phyloP scores from a whole-genome alignment of 2,797 vertebrate species.

The Pseudochaenichthys georgianus region DNA sequence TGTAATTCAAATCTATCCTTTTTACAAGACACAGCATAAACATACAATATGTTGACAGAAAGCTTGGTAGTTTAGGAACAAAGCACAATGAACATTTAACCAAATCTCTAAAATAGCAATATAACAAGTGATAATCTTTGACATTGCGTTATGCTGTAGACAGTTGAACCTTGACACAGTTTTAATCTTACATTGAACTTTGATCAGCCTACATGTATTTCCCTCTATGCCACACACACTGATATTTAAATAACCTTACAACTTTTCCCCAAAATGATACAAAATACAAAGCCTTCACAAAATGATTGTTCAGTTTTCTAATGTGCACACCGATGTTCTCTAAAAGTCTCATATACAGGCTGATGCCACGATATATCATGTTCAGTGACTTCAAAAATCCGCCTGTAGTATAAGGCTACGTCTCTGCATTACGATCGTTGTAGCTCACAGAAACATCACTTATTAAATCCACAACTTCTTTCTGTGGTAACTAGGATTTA shows the following conservation, averaged over 20 bases:
- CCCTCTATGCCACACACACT: neutral
- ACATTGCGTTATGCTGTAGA: neutral
- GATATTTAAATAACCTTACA: neutral
- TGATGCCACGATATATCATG: no score
- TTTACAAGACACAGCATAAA: neutral
- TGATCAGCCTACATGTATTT: conserved; percentile 37
- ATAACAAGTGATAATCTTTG: neutral
- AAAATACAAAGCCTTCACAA: no score
- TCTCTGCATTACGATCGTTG: no score
- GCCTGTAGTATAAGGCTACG: no score
- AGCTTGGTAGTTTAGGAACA: neutral
- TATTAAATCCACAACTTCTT: no score
- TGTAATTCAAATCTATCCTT: neutral
- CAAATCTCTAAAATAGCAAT: neutral
- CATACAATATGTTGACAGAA: neutral
- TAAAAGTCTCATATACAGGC: no score
- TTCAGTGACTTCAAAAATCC: no score
- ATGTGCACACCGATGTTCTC: no score
- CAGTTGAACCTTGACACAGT: conserved; percentile 57
- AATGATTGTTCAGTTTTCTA: no score
- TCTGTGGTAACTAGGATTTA: no score
- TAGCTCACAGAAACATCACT: no score
- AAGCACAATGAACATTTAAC: conserved; percentile 10
- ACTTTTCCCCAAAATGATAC: neutral
- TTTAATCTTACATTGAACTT: conserved; percentile 66